These are phyloP conservation scores for Anastatus disparis DNA, from an alignment of 1,140 invertebrate genomes.

Conservation along the genomic window DNA sequence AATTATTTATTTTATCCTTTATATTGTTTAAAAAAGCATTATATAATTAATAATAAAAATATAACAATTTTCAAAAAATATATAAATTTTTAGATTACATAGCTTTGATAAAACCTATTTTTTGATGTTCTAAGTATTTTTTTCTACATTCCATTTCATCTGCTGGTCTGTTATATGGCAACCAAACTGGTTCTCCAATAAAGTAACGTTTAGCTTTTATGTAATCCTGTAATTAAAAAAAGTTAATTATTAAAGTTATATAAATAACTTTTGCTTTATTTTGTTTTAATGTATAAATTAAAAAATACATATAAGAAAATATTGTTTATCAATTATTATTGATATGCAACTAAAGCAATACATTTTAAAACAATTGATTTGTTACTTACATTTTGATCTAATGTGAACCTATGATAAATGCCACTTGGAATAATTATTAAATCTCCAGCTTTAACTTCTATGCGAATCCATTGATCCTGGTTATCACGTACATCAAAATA, in stretches of 20 bases:
- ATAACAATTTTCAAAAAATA: background rate
- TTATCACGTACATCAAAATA: constrained; percentile 96
- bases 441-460: constrained; percentile 86
- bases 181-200: constrained; percentile 93
- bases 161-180: constrained; percentile 86
- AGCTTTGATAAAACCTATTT: constrained; percentile 66
- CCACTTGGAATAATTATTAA: constrained; percentile 94
- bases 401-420: constrained; percentile 97
- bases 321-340: too few relatives aligned
- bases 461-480: constrained; percentile 91
- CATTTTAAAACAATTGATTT: too few relatives aligned
- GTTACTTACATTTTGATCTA: constrained; percentile 79
- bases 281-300: background rate
- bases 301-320: background rate
- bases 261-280: background rate
- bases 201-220: constrained; percentile 89
- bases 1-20: background rate
- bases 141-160: constrained; percentile 85
- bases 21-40: background rate
- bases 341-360: background rate
- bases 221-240: constrained; percentile 75
- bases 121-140: constrained; percentile 75
- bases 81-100: constrained; percentile 36
- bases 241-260: background rate
- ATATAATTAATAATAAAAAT: background rate